phyloP scores from a whole-genome alignment of 2,888 invertebrate genomes.

The Leucoptera coffeella region DNA sequence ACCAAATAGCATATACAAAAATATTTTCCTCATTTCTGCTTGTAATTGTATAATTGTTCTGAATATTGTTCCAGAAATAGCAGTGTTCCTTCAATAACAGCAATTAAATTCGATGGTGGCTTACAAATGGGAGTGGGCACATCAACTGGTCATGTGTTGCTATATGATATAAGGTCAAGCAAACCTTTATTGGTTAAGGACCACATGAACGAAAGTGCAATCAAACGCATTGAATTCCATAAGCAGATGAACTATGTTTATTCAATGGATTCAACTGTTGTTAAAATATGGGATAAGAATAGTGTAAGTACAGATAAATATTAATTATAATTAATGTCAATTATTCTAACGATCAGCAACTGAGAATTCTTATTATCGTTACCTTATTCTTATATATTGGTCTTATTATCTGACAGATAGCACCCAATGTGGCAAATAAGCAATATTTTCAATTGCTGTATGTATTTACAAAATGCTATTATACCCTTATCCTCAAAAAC shows the following conservation, averaged over 20 bases:
- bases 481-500: not conserved
- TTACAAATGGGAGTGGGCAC: conserved; percentile 86
- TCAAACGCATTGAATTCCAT: conserved; percentile 84
- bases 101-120: conserved; percentile 70
- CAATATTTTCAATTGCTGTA: too few relatives aligned
- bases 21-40: conserved; percentile 1
- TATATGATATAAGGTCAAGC: conserved; percentile 91
- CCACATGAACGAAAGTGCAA: conserved; percentile 90
- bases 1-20: too few relatives aligned
- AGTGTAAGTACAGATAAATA: conserved; percentile 56
- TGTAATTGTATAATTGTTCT: too few relatives aligned
- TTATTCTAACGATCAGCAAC: too few relatives aligned
- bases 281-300: conserved; percentile 89
- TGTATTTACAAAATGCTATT: not conserved
- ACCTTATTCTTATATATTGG: too few relatives aligned
- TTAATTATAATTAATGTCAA: too few relatives aligned
- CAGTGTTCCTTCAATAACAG: conserved; percentile 67
- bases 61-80: conserved; percentile 52
- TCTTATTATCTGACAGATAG: too few relatives aligned
- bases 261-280: conserved; percentile 80
- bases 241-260: conserved; percentile 72
- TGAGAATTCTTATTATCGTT: too few relatives aligned
- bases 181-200: conserved; percentile 88
- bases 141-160: conserved; percentile 84
- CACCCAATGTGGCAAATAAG: too few relatives aligned